Evolutionary conservation across 2,113 vertebrate species (phyloP), one percentile per base, ranked within the genome.

Genomic region (Pedetes capensis): DNA sequence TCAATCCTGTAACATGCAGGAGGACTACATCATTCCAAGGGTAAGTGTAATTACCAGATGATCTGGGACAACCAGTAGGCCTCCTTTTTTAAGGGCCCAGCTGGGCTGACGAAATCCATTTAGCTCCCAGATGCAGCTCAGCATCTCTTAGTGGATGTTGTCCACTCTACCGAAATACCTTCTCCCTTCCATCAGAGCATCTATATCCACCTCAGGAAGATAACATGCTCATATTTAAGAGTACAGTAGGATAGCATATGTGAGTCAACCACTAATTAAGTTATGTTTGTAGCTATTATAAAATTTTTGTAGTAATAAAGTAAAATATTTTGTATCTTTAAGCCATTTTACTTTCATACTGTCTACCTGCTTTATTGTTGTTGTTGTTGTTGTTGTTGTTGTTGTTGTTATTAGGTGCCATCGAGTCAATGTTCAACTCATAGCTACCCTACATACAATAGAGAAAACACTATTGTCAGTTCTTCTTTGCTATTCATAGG

Each of bases 261-360:
- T 78, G 49, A 79, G 39, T 8, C 79, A 64, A 89, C 66, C 44
- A 80, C 44, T 76, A 53, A 87, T 39, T 80, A n/a, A 83, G 53
- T 69, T 89, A 69, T 23, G n/a, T 87, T 69, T 4, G 3, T 74
- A 8, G 32, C 8, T 91, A 51, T 12, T 20, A 12, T 44, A 16
- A 47, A 11, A 39, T 27, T 95, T 95, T 63, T 25, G 1, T 83
- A 49, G 22, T 64, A 57, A 72, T 37, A 85, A 49, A 16, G 29
- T 51, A 29, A 86, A 93, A 44, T 79, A 83, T 59, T 75, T 57
- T 57, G 78, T n/a, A 72, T 53, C 42, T 57, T 66, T 69, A 66
- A 90, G 42, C 29, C 94, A 59, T 74, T 93, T 85, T 44, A 89
- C n/a, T 88, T 92, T 91, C 39, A 82, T 76, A 61, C 53, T 9